Evolutionary conservation across 2,113 vertebrate genomes (phyloP).

Genomic region (Myiopsitta monachus): DNA sequence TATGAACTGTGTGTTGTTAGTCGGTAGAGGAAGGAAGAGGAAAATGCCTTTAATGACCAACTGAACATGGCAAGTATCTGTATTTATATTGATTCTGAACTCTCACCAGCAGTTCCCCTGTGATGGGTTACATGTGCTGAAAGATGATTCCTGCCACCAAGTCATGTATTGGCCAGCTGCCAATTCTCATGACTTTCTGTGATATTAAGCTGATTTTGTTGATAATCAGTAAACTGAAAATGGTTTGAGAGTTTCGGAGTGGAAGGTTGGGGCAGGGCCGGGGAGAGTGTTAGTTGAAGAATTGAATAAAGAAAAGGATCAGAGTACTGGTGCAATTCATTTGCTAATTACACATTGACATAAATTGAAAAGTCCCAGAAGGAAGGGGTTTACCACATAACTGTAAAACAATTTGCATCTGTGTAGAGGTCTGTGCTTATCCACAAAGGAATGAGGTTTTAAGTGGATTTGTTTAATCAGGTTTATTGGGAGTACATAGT

Average conservation of each 20-base stretch:
- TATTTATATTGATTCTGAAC: neutral
- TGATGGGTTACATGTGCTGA: neutral
- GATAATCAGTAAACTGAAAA: neutral
- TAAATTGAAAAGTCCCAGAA: slow-evolving; percentile 55
- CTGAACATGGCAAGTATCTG: neutral
- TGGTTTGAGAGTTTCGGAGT: neutral
- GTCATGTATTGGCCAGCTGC: neutral
- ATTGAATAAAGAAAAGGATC: neutral
- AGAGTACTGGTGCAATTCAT: slow-evolving; percentile 47
- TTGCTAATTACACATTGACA: slow-evolving; percentile 59
- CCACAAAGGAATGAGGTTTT: slow-evolving; percentile 53
- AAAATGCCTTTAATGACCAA: neutral
- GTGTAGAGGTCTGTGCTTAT: slow-evolving; percentile 50
- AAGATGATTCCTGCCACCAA: neutral
- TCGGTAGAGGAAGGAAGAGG: neutral
- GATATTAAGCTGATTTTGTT: neutral
- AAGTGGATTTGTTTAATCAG: slow-evolving; percentile 62
- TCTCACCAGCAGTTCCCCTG: neutral
- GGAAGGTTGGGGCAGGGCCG: too few species aligned
- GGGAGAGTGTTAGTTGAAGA: neutral
- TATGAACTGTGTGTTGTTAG: neutral
- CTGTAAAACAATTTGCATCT: slow-evolving; percentile 62
- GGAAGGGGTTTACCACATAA: slow-evolving; percentile 29
- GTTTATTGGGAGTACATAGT: neutral
- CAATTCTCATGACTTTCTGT: neutral